phyloP scores from a whole-genome alignment of 2,888 invertebrate species.

The Drosophila peninsularis region DNA sequence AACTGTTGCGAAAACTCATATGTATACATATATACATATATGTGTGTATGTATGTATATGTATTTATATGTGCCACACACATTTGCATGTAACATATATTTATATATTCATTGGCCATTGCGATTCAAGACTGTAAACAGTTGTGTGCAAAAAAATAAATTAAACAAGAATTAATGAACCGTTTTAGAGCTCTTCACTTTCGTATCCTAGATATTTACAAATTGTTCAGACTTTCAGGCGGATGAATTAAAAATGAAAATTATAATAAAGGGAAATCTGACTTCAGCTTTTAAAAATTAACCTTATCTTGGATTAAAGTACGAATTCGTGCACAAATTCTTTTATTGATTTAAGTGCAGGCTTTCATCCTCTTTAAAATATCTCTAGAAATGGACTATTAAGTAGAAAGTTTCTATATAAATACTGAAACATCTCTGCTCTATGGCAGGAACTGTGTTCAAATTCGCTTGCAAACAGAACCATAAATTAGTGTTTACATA shows the following conservation, averaged over 20 bases:
- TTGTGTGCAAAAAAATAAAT: constrained; percentile 32
- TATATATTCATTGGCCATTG: neutral
- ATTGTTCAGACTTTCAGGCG: too few species aligned
- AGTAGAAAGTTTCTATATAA: neutral
- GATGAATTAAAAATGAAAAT: too few species aligned
- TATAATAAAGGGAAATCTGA: too few species aligned
- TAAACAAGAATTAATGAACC: constrained; percentile 28
- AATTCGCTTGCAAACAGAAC: neutral
- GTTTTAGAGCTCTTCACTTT: constrained; percentile 3
- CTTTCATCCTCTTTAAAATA: neutral
- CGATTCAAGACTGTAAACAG: constrained; percentile 14
- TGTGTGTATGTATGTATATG: neutral
- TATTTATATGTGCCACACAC: constrained; percentile 9
- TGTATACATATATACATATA: constrained; percentile 1
- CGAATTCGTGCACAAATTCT: neutral
- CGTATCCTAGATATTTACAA: neutral
- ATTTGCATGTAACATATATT: too few species aligned
- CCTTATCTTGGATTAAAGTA: too few species aligned
- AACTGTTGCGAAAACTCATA: constrained; percentile 39
- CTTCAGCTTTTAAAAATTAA: too few species aligned
- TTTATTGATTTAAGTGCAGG: neutral
- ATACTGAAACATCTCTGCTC: neutral
- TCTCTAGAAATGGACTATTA: neutral
- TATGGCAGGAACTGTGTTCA: neutral
- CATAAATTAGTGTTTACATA: neutral